Conservation (phyloP, 2,888 invertebrate species). For the Limnephilus auricula region DNA sequence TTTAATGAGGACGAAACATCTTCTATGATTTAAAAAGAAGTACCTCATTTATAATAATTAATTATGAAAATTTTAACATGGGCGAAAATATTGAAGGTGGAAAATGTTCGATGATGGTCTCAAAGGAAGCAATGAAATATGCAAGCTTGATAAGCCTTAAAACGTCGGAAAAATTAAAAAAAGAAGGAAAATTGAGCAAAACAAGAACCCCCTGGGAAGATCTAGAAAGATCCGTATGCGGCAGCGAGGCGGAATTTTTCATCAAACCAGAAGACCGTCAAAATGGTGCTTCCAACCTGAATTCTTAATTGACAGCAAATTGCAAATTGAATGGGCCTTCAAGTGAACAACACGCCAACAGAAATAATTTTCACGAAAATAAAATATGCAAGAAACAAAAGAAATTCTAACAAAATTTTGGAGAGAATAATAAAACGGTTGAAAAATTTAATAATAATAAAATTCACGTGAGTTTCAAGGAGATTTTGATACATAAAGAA, state of each 20-base stretch:
- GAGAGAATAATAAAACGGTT: background rate
- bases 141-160: constrained; percentile 31
- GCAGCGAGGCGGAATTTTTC: background rate
- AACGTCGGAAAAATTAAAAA: constrained; percentile 13
- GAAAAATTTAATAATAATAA: background rate
- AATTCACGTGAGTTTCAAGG: background rate
- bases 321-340: constrained; percentile 26
- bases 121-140: constrained; percentile 39
- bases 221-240: background rate
- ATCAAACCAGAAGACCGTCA: constrained; percentile 27
- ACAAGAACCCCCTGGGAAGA: constrained; percentile 9
- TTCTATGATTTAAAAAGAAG: background rate
- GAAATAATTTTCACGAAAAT: background rate
- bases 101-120: constrained; percentile 3
- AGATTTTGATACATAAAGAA: background rate
- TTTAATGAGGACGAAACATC: background rate
- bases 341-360: constrained; percentile 31
- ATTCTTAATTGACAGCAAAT: constrained; percentile 29
- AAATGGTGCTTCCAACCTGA: constrained; percentile 6
- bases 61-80: constrained; percentile 17
- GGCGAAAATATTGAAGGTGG: background rate
- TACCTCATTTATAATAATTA: constrained; percentile 12
- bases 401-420: background rate
- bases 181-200: constrained; percentile 17
- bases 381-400: background rate